phyloP scores from a whole-genome alignment of 1,140 invertebrate genomes.

The Anagrus nilaparvatae region DNA sequence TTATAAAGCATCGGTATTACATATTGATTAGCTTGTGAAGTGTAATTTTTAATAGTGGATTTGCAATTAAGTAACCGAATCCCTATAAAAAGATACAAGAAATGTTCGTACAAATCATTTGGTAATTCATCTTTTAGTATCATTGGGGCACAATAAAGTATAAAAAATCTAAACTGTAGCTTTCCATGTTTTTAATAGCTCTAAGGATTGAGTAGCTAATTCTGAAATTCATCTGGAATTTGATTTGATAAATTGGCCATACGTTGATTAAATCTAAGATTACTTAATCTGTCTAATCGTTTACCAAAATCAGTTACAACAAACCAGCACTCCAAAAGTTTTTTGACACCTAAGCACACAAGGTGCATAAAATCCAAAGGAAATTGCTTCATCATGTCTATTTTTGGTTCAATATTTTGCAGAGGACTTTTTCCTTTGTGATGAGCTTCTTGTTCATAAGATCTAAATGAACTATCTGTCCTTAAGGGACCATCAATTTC shows the following conservation, averaged over 20 bases:
- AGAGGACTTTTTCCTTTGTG: slow-evolving; percentile 10
- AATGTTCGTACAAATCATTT: slow-evolving; percentile 6
- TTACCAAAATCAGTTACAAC: neutral
- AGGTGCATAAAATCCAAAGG: slow-evolving; percentile 13
- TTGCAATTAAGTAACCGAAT: too few relatives aligned
- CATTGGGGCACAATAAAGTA: slow-evolving; percentile 12
- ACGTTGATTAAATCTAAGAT: neutral
- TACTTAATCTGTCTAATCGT: neutral
- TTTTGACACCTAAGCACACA: slow-evolving; percentile 6
- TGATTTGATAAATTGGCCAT: slow-evolving; percentile 7
- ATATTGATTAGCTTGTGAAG: too few relatives aligned
- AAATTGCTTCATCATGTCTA: slow-evolving; percentile 7
- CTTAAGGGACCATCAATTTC: too few relatives aligned
- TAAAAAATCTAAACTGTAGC: slow-evolving; percentile 13
- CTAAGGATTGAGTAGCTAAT: slow-evolving; percentile 1
- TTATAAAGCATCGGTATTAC: too few relatives aligned
- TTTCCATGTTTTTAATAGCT: slow-evolving; percentile 7
- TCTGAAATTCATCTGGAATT: slow-evolving; percentile 11
- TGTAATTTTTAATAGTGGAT: too few relatives aligned
- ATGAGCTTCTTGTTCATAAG: too few relatives aligned
- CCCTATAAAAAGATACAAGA: slow-evolving; percentile 9
- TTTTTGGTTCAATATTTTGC: slow-evolving; percentile 4
- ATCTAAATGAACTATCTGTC: too few relatives aligned
- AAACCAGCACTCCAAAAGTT: slow-evolving; percentile 10
- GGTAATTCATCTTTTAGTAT: slow-evolving; percentile 7